Evolutionary conservation across 2,888 invertebrate genomes (phyloP), one percentile per base, ranked within the genome.

Genomic region (Dasypogon diadema): DNA sequence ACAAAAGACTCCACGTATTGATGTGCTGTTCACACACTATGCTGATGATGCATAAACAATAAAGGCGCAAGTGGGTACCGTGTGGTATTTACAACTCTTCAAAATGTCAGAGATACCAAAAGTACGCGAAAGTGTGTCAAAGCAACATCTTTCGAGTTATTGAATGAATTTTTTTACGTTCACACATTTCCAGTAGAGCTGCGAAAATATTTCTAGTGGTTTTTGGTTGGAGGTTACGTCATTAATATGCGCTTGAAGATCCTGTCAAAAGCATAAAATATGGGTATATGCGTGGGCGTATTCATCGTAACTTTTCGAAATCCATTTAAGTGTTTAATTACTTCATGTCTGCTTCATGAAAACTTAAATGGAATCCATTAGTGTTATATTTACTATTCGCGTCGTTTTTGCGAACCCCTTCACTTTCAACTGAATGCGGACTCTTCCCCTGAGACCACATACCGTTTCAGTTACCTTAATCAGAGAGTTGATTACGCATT

Each of bases 51-150:
- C 10, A 30, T 6, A 42, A 42, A 12, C 42, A 51, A 18, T 18
- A 8, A 51, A 21, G 51, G 16, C 21, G 18, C 51, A 51, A 51
- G 51, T 51, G 16, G 51, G 51, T 16, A 51, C 51, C 51, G 12
- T 42, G 42, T 12, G 42, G 42, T 12, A 42, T 42, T 42, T 12
- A 42, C 42, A 42, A 42, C 1, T 42, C 42, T 42, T 42, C 42
- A 42, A 42, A 42, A 42, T 42, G 42, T 42, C 42, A 42, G 42
- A 42, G 6, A 12, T 42, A 42, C 42, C 8, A 42, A 42, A 42
- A 42, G n/a, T 42, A 42, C 42, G n/a, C 42, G 42, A 42, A 42
- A 42, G 42, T 42, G 12, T 42, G 42, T 42, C 42, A 42, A 42
- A 42, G 42, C n/a, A 42, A 42, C 42, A 12, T 3, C 42, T 3